Evolutionary conservation across 2,113 vertebrate genomes (phyloP).

Genomic region (Hirundichthys speculiger): DNA sequence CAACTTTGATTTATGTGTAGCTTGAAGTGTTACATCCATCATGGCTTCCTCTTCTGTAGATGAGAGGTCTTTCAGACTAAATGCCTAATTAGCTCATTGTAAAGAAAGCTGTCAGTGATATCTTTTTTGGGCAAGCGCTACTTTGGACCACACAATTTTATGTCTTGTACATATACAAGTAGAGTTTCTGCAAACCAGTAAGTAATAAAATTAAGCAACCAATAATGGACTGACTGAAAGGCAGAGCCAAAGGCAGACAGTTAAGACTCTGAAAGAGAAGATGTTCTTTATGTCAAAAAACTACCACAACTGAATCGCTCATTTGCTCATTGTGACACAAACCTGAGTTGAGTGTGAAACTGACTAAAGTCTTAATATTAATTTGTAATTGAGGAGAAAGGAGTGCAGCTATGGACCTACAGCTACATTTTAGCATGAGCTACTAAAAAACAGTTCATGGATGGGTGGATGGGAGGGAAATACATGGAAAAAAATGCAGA

Average conservation of each 20-base stretch:
- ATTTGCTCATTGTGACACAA: conserved; percentile 50
- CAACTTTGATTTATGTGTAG: conserved; percentile 38
- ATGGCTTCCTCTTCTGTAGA: conserved; percentile 33
- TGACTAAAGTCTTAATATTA: too few species aligned
- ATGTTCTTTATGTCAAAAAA: conserved; percentile 43
- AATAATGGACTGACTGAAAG: conserved; percentile 26
- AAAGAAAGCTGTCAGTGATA: conserved; percentile 28
- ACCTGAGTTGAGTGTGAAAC: too few species aligned
- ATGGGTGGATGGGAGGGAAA: background rate
- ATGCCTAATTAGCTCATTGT: conserved; percentile 54
- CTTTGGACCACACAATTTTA: conserved; percentile 22
- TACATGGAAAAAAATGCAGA: conserved; percentile 13
- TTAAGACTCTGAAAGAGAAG: conserved; percentile 5
- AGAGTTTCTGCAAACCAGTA: conserved; percentile 16
- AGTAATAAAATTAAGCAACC: conserved; percentile 6
- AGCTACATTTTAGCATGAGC: too few species aligned
- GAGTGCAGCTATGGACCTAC: too few species aligned
- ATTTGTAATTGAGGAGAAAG: too few species aligned
- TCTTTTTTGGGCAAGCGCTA: conserved; percentile 21
- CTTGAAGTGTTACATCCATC: conserved; percentile 39
- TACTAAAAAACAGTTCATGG: too few species aligned
- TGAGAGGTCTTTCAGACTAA: conserved; percentile 34
- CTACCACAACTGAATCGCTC: conserved; percentile 46
- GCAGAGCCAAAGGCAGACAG: conserved; percentile 8
- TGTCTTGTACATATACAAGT: background rate